phyloP scores from a whole-genome alignment of 2,888 invertebrate species.

The Lomographa bimaculata region DNA sequence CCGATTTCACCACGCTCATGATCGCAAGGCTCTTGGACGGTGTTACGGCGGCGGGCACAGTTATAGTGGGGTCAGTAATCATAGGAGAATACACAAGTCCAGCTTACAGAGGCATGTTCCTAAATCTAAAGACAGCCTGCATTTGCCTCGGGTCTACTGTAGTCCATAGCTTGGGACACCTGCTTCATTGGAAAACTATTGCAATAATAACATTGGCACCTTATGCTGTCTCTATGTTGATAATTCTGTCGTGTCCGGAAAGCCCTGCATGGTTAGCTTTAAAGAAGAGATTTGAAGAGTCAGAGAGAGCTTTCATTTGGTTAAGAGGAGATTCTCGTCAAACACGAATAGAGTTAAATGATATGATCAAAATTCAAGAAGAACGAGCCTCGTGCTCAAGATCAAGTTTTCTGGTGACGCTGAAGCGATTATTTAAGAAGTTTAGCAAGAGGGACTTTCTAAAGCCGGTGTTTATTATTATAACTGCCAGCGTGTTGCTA shows the following conservation, averaged over 20 bases:
- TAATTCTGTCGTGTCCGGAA: constrained; percentile 79
- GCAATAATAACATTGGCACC: constrained; percentile 47
- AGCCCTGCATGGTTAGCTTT: constrained; percentile 84
- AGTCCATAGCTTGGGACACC: constrained; percentile 47
- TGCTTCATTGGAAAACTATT: constrained; percentile 48
- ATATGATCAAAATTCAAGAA: constrained; percentile 43
- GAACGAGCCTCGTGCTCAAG: constrained; percentile 14
- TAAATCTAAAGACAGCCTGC: constrained; percentile 56
- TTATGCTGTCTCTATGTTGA: constrained; percentile 38
- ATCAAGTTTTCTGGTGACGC: background rate
- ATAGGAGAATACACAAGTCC: constrained; percentile 64
- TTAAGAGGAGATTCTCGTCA: constrained; percentile 66
- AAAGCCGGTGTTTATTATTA: constrained; percentile 36
- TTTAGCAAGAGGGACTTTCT: constrained; percentile 36
- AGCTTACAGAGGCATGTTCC: constrained; percentile 53
- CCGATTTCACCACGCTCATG: constrained; percentile 41
- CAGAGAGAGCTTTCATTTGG: constrained; percentile 73
- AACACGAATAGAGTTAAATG: constrained; percentile 39
- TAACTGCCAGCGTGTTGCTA: constrained; percentile 35
- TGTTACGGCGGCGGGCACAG: constrained; percentile 44
- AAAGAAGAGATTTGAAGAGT: constrained; percentile 61
- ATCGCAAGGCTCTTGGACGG: constrained; percentile 50
- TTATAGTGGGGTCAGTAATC: constrained; percentile 51
- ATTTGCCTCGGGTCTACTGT: constrained; percentile 50
- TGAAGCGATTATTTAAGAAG: constrained; percentile 13